Percentiles rank a stretch among this genome's conserved stretches.
Evolutionary conservation across 2,888 invertebrate genomes (phyloP).

Genomic region (Stenolophus ochropezus): DNA sequence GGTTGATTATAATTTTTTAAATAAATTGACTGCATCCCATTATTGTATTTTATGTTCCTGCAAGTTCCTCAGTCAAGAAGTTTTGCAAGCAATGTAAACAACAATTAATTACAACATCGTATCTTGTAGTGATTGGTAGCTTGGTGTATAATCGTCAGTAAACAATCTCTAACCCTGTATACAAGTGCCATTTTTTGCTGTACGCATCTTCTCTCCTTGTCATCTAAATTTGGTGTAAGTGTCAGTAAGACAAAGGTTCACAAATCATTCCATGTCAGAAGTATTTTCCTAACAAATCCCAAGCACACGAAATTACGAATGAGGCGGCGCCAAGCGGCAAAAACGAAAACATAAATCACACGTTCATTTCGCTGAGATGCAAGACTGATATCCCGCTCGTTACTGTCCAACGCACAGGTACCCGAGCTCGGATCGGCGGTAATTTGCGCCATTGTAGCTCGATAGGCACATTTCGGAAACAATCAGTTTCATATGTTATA

Average conservation of each 20-base stretch:
- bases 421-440: neutral
- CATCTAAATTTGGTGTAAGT: conserved; percentile 35
- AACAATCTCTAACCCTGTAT: neutral
- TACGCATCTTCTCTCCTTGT: conserved; percentile 34
- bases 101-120: too few species aligned
- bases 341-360: conserved; percentile 55
- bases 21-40: too few species aligned
- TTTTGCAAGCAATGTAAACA: too few species aligned
- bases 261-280: conserved; percentile 49
- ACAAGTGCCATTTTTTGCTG: conserved; percentile 14
- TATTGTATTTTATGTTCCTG: too few species aligned
- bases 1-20: too few species aligned
- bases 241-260: conserved; percentile 50
- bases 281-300: conserved; percentile 54
- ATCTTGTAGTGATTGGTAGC: neutral
- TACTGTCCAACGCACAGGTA: conserved; percentile 41
- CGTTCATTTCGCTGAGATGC: conserved; percentile 54
- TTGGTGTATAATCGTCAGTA: neutral
- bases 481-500: too few species aligned
- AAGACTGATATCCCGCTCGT: conserved; percentile 55
- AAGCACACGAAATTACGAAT: conserved; percentile 48
- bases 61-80: too few species aligned
- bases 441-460: neutral
- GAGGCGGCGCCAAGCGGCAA: conserved; percentile 45
- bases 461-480: neutral